Evolutionary conservation across 2,113 vertebrate species (phyloP).

Genomic region (Phoenicopterus ruber): DNA sequence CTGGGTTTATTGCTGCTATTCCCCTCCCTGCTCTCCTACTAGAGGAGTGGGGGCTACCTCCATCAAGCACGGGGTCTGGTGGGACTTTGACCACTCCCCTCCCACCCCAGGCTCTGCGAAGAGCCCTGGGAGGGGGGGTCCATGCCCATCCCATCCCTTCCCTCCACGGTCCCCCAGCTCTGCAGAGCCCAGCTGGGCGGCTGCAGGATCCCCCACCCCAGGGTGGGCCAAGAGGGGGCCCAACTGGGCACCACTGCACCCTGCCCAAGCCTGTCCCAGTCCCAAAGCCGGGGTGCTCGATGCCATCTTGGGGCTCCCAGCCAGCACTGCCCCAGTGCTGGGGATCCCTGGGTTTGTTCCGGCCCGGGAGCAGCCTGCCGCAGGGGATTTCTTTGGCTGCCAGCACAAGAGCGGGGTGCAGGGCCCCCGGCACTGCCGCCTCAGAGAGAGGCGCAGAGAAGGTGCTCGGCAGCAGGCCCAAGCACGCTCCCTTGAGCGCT

Average conservation of each 20-base stretch:
- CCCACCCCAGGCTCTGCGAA: background rate
- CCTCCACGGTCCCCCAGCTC: background rate
- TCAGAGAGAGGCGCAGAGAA: background rate
- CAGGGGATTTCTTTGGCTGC: background rate
- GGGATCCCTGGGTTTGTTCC: background rate
- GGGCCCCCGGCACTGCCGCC: background rate
- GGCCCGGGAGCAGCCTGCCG: background rate
- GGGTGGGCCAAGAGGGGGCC: background rate
- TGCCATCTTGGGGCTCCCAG: fast-evolving
- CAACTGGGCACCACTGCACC: background rate
- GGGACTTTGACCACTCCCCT: too few relatives aligned
- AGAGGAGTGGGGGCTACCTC: background rate
- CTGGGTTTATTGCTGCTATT: background rate
- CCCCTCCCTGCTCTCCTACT: background rate
- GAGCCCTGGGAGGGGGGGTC: background rate
- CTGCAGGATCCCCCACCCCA: background rate
- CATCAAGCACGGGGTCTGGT: background rate
- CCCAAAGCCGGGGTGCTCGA: fast-evolving
- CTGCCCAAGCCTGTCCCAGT: background rate
- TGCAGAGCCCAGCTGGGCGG: fast-evolving
- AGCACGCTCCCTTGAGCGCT: background rate
- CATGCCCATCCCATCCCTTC: background rate
- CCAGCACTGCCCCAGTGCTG: background rate
- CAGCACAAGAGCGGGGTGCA: background rate
- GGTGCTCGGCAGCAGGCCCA: background rate